Evolutionary conservation across 1,140 invertebrate species (phyloP), one percentile per base, ranked within the genome.

Genomic region (Contarinia nasturtii): DNA sequence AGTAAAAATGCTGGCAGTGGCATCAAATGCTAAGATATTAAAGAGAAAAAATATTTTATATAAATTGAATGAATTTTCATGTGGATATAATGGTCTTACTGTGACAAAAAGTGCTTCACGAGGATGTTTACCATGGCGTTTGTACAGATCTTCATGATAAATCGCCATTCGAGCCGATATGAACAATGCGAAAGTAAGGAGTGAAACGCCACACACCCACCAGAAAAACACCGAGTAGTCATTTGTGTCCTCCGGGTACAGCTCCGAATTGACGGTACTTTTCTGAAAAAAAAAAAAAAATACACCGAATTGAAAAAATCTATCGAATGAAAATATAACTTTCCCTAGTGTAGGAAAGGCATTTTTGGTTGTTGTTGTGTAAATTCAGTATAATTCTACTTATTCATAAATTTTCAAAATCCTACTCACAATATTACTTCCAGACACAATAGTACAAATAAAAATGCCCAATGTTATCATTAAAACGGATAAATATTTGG

Each of bases 111-210:
- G 67, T 14, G 93, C 89, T 69, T 98, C 95, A 53, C 78, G 73
- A 0, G 94, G 86, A 72, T 95, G 82, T 67, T 97, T 98, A 44
- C 94, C 94, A 67, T 84, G 81, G 48, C 77, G 76, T 49, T 69
- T 68, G 58, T 92, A 91, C 5, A 98, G 66, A 8, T 75, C 75
- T 68, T 99, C 93, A 69, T 98, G 95, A 62, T 86, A 95, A 50
- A 98, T 89, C 2, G 94, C 95, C 85, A 98, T 90, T 49, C 85
- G 70, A 8, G 95, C 91, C 1, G 94, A 96, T 47, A 95, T 71
- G 50, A 98, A 82, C 33, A 99, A 65, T 0, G 91, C 90, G 50
- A 86, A 71, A 0, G 86, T 87, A 11, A 98, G 67, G 52, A 97
- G 74, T 1, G 67, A 61, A 51, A 98, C 90, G n/a, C 94, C 85